phyloP scores from a whole-genome alignment of 2,113 vertebrate species.

The Dicrurus megarhynchus region DNA sequence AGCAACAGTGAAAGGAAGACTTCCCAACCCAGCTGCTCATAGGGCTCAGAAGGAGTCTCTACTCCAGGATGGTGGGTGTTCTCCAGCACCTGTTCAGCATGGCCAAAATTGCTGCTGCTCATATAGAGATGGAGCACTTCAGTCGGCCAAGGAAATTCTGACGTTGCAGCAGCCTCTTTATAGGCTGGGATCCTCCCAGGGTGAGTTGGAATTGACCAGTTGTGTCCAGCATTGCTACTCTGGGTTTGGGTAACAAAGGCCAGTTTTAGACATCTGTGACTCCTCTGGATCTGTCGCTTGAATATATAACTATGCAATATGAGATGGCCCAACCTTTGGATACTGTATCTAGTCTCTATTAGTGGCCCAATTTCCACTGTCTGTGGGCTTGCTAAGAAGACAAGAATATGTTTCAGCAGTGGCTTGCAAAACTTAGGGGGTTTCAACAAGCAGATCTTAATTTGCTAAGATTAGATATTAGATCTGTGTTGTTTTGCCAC shows the following conservation, averaged over 20 bases:
- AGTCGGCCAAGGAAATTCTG: not conserved
- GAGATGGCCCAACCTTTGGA: not conserved
- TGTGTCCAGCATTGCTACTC: not conserved
- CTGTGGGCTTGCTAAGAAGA: not conserved
- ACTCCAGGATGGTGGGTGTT: not conserved
- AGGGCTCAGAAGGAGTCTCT: fast-evolving
- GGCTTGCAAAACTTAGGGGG: not conserved
- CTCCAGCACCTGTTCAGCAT: fast-evolving
- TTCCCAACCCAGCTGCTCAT: not conserved
- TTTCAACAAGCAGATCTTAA: not conserved
- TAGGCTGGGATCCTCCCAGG: not conserved
- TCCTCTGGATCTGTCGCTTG: not conserved
- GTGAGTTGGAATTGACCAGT: not conserved
- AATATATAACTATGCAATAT: not conserved
- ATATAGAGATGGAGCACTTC: not conserved
- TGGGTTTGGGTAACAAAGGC: not conserved
- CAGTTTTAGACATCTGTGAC: not conserved
- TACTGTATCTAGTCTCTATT: not conserved
- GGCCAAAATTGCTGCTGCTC: not conserved
- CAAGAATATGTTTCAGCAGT: not conserved
- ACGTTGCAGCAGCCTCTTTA: not conserved
- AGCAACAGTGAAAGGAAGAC: not conserved
- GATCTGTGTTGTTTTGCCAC: not conserved
- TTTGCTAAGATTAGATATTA: not conserved
- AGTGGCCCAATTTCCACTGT: not conserved